Conservation (phyloP, 2,888 invertebrate species). For the Dyspetes luteomarginatus region DNA sequence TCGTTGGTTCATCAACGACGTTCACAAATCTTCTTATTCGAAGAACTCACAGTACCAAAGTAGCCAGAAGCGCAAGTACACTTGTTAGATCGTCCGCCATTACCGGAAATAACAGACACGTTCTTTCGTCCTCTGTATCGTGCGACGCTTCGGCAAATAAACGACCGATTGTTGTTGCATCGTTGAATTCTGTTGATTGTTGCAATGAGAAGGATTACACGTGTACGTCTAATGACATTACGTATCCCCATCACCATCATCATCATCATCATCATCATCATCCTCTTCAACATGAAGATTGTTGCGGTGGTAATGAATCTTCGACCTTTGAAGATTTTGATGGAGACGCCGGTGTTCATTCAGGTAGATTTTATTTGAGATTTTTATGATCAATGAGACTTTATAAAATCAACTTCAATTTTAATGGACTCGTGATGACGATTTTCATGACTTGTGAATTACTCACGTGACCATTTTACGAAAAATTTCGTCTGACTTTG, state of each 20-base stretch:
- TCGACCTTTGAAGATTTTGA: constrained; percentile 85
- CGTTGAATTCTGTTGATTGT: constrained; percentile 52
- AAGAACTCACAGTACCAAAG: constrained; percentile 89
- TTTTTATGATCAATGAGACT: too few relatives aligned
- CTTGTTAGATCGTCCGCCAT: constrained; percentile 72
- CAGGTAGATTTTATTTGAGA: constrained; percentile 85
- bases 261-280: too few relatives aligned
- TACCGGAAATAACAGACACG: constrained; percentile 47
- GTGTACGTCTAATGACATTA: constrained; percentile 46
- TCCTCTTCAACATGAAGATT: constrained; percentile 79
- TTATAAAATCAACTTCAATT: too few relatives aligned
- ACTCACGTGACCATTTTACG: too few relatives aligned
- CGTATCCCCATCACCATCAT: too few relatives aligned
- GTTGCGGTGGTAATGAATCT: constrained; percentile 71
- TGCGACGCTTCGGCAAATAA: constrained; percentile 42
- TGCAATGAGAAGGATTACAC: constrained; percentile 56
- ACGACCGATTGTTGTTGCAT: constrained; percentile 38
- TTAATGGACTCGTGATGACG: too few relatives aligned
- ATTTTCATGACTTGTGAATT: too few relatives aligned
- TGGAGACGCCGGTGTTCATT: constrained; percentile 88
- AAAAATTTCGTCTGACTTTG: too few relatives aligned
- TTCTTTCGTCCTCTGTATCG: constrained; percentile 50
- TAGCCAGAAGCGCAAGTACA: constrained; percentile 87
- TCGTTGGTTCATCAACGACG: constrained; percentile 67
- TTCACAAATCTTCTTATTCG: constrained; percentile 85